phyloP scores from a whole-genome alignment of 2,888 invertebrate genomes.

The Macrosiphum euphorbiae region DNA sequence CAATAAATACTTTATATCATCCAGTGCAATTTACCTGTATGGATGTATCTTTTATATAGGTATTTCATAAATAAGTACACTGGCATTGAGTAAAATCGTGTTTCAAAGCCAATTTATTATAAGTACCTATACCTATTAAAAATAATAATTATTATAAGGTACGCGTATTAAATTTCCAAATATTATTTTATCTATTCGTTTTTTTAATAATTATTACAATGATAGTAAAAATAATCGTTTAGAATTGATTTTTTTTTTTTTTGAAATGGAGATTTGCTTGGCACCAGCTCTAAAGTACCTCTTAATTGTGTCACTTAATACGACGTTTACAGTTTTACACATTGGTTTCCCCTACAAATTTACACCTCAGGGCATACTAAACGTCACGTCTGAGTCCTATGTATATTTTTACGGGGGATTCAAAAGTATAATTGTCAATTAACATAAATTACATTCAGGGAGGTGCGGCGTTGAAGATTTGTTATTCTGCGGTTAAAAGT shows the following conservation, averaged over 20 bases:
- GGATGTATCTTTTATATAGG: not conserved
- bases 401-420: conserved; percentile 12
- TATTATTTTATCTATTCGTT: not conserved
- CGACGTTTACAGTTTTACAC: not conserved
- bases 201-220: not conserved
- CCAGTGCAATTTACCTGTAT: too few species aligned
- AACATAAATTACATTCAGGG: not conserved
- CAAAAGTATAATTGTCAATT: conserved; percentile 5
- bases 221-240: not conserved
- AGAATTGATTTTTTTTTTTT: not conserved
- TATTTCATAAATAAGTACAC: not conserved
- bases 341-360: not conserved
- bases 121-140: too few species aligned
- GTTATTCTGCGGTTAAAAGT: not conserved
- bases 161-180: not conserved
- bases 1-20: too few species aligned
- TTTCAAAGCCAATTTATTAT: not conserved
- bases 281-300: not conserved
- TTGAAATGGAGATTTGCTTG: not conserved
- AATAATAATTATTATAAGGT: too few species aligned
- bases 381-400: not conserved
- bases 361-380: not conserved
- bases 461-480: not conserved
- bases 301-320: not conserved
- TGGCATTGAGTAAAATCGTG: not conserved